Evolutionary conservation across 1,140 invertebrate genomes (phyloP).

Genomic region (Aricia agestis): DNA sequence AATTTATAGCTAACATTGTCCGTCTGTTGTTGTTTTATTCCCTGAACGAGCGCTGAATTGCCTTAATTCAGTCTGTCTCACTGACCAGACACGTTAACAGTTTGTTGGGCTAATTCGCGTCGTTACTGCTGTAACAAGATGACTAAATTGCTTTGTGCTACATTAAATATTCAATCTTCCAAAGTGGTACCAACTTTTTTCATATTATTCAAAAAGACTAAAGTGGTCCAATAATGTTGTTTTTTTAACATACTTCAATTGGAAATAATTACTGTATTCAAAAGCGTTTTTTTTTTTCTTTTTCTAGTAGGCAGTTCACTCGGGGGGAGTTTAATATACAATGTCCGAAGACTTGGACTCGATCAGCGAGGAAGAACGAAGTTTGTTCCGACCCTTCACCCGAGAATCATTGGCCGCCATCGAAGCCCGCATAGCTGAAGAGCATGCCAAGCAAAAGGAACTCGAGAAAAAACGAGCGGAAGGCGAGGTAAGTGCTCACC

Average conservation of each 20-base stretch:
- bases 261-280: background rate
- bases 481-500: slow-evolving; percentile 86
- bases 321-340: slow-evolving; percentile 79
- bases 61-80: slow-evolving; percentile 8
- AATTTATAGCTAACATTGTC: background rate
- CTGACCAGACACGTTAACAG: background rate
- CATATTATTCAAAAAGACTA: background rate
- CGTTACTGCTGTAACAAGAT: background rate
- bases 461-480: slow-evolving; percentile 96
- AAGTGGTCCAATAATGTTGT: background rate
- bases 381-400: slow-evolving; percentile 98
- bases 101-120: background rate
- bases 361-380: slow-evolving; percentile 94
- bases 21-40: background rate
- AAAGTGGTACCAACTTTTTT: background rate
- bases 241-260: background rate
- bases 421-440: slow-evolving; percentile 94
- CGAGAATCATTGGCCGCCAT: slow-evolving; percentile 96
- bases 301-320: slow-evolving; percentile 72
- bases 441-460: slow-evolving; percentile 96
- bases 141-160: background rate
- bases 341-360: slow-evolving; percentile 94
- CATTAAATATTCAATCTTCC: background rate
- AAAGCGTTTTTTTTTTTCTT: background rate
- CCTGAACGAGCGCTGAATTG: background rate